Evolutionary conservation across 2,888 invertebrate species (phyloP), one percentile per base, ranked within the genome.

Genomic region (Gymnosoma rotundatum): DNA sequence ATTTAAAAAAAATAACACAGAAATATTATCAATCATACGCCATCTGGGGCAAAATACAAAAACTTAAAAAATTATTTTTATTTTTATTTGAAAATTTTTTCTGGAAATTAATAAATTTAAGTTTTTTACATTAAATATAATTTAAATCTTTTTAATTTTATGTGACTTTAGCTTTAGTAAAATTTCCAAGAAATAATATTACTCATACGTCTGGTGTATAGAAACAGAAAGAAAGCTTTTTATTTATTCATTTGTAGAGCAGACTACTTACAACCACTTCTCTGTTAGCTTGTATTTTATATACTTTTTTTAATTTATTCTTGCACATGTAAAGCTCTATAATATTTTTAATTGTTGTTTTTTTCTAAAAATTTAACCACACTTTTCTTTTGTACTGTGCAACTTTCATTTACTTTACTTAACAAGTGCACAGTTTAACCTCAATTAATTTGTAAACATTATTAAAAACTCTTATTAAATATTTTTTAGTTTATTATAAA

Each of bases 371-470:
- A 38, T 8, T 38, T 42, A 42, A 0, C 12, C 7, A 42, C 12
- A 42, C 7, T 42, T 12, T 42, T 12, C 42, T 42, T 12, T 42
- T 42, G 12, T 42, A 42, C 12, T 42, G 7, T 12, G 1, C 38
- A 38, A 10, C 38, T 38, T 9, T 10, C 12, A 10, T 42, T 12
- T 42, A 12, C 12, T 42, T 66, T 50, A 18, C 42, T 60, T 45
- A n/a, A 52, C 20, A 60, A 58, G 58, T 45, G 45, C 18, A n/a
- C 5, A 63, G 63, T 61, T 69, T 78, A 80, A 84, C 73, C 80
- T 81, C 81, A 81, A 84, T 84, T 84, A 84, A 78, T 78, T 78
- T 78, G 78, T 81, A 78, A 81, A 81, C 42, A 74, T 14, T 80
- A 80, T 63, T 67, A 76, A 80, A 79, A 76, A 80, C 45, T 80